Evolutionary conservation across 2,113 vertebrate genomes (phyloP).

Genomic region (Zosterops hypoxanthus): DNA sequence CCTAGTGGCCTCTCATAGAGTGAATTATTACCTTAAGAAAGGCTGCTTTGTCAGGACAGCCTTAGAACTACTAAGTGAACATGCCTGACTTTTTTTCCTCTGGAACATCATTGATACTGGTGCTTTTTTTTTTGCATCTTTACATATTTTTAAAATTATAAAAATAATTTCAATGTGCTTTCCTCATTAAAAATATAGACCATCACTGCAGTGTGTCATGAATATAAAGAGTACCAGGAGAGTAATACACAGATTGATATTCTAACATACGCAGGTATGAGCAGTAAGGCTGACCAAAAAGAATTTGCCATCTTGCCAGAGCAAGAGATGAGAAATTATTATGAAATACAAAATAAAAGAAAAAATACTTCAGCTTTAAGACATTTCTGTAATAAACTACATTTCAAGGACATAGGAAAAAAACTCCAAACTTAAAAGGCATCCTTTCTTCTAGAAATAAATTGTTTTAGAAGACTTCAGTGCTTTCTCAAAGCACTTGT

Average conservation of each 20-base stretch:
- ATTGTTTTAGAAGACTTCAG: not conserved
- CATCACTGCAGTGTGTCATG: not conserved
- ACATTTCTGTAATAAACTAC: not conserved
- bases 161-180: not conserved
- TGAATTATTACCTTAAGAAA: not conserved
- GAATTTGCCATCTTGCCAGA: not conserved
- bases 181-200: not conserved
- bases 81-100: not conserved
- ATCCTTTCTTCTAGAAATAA: not conserved
- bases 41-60: not conserved
- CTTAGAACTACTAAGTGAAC: not conserved
- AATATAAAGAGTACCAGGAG: not conserved
- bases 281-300: not conserved
- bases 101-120: not conserved
- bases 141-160: not conserved
- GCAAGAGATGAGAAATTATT: not conserved
- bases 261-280: not conserved
- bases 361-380: not conserved
- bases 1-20: slow-evolving; percentile 1
- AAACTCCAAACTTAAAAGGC: not conserved
- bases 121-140: not conserved
- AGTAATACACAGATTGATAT: not conserved
- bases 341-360: not conserved
- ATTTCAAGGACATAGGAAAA: not conserved
- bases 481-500: not conserved